Base-by-base conservation (phyloP, 2,113 vertebrate genomes). In the Notothenia rossii region DNA sequence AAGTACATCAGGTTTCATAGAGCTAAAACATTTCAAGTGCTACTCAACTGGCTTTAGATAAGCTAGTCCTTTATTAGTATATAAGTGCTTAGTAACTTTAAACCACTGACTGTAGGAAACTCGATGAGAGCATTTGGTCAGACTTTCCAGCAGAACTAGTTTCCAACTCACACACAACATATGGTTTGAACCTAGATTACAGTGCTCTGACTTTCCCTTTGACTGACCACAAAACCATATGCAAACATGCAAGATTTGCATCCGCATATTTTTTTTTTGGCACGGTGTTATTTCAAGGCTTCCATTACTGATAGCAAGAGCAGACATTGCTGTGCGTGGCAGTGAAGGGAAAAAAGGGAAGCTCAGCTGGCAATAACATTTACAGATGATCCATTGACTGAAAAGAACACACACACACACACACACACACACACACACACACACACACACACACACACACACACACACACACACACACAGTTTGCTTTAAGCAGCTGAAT, bases 91-190 rank as follows among this genome's bases (percentile, higher is more conserved):
- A 40, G 36, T 40, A 40, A 40, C 36, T 40, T 40, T 40, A 40
- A 6, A 40, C 36, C 36, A 40, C 36, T 90, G 75, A 76, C 55
- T 71, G 82, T 3, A 66, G n/a, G 76, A 66, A 86, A 81, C 83
- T 73, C 29, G 25, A 85, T 75, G 82, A 79, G 56, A 72, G 75
- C 46, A 17, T 84, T 82, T 40, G 85, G 81, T 91, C 81, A 87
- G 85, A 85, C 79, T 92, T 90, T 92, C 85, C 84, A 22, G 50
- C 72, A 64, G 46, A 71, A 54, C 29, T 18, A 51, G 68, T 13
- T 68, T 83, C 25, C n/a, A n/a, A n/a, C n/a, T n/a, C 53, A 36
- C 56, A 22, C 40, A 66, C 72, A 54, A 33, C 33, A 72, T 66
- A 58, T 40, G 14, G 50, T 77, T 79, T 70, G 49, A 77, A 67